A percentile compares a stretch with the other conserved stretches of the same genome.
phyloP scores from a whole-genome alignment of 30 jellyfish, hydroid and myxozoan species.

The Morbakka virulenta region DNA sequence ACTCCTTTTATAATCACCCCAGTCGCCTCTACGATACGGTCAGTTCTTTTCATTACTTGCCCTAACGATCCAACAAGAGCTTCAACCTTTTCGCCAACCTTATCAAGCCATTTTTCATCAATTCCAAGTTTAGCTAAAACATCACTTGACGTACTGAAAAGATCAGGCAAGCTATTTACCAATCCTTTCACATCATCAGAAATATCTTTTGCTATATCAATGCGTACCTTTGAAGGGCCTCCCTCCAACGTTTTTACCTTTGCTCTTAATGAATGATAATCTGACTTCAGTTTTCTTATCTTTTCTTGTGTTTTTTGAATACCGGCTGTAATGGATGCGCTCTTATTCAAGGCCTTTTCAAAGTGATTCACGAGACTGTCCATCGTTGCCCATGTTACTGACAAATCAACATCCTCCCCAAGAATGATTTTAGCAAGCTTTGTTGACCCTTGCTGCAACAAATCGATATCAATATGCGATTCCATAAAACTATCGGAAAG shows the following conservation, averaged over 20 bases:
- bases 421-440: constrained; percentile 42
- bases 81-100: constrained; percentile 36
- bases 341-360: constrained; percentile 35
- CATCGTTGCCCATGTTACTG: constrained; percentile 26
- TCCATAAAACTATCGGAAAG: constrained; percentile 47
- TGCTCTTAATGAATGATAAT: background rate
- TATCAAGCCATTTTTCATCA: constrained; percentile 64
- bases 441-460: constrained; percentile 38
- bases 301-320: constrained; percentile 41
- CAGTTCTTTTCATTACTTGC: constrained; percentile 45
- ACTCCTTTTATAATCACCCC: constrained; percentile 58
- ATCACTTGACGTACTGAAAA: constrained; percentile 35
- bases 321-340: constrained; percentile 57
- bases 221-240: constrained; percentile 66
- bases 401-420: constrained; percentile 71
- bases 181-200: constrained; percentile 45
- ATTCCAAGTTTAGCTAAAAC: constrained; percentile 75
- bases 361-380: constrained; percentile 42
- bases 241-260: constrained; percentile 9
- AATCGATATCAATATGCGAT: constrained; percentile 51
- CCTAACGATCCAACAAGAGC: constrained; percentile 35
- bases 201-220: constrained; percentile 50
- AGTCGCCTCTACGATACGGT: constrained; percentile 53
- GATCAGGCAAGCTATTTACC: constrained; percentile 54
- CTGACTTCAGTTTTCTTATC: constrained; percentile 17